Evolutionary conservation across 2,888 invertebrate genomes (phyloP).

Genomic region (Chalcis sispes): DNA sequence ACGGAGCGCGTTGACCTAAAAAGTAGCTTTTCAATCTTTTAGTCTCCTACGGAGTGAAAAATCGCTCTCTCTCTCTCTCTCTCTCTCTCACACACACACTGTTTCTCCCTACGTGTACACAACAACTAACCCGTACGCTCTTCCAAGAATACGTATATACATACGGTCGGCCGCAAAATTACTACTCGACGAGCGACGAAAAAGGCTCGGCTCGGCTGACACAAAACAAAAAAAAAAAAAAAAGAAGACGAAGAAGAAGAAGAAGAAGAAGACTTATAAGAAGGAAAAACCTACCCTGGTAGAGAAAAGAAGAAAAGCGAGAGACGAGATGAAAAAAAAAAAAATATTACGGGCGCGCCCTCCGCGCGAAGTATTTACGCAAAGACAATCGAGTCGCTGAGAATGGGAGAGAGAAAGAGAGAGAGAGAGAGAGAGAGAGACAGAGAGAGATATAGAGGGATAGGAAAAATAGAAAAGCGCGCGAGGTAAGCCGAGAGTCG

Average conservation of each 20-base stretch:
- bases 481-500: no score
- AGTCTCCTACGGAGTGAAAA: slow-evolving; percentile 12
- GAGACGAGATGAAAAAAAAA: neutral
- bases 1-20: slow-evolving; percentile 32
- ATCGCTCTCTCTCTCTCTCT: slow-evolving; percentile 24
- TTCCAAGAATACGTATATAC: neutral
- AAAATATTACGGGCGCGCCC: no score
- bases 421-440: neutral
- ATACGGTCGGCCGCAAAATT: slow-evolving; percentile 4
- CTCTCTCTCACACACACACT: neutral
- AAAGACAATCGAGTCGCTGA: slow-evolving; percentile 26
- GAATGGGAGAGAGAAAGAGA: slow-evolving; percentile 1
- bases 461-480: no score
- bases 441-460: no score
- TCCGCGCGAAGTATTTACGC: neutral
- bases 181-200: slow-evolving; percentile 20
- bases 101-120: no score
- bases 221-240: no score
- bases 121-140: no score
- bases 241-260: neutral
- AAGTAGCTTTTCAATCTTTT: slow-evolving; percentile 41
- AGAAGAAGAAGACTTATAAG: neutral
- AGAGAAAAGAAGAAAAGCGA: neutral
- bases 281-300: neutral
- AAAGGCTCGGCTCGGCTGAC: no score